Evolutionary conservation across 2,113 vertebrate genomes (phyloP).

Genomic region (Sakesphorus luctuosus): DNA sequence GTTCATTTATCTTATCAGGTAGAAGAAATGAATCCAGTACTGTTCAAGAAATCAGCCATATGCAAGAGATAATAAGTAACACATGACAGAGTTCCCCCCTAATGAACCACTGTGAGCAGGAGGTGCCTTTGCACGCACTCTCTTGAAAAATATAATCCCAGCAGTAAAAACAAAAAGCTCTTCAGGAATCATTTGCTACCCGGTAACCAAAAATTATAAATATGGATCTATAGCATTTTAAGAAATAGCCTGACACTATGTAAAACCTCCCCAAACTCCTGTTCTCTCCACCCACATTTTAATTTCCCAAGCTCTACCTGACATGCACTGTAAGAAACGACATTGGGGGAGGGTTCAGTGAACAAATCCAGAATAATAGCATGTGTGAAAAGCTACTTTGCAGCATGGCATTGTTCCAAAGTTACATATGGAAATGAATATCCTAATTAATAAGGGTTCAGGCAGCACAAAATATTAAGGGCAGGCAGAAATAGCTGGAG

Average conservation of each 20-base stretch:
- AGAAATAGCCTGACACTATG: neutral
- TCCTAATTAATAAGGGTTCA: constrained; percentile 47
- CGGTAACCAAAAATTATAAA: neutral
- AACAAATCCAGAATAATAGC: neutral
- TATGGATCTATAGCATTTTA: neutral
- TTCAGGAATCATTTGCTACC: neutral
- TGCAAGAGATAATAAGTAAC: neutral
- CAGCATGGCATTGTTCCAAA: constrained; percentile 28
- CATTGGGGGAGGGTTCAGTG: neutral
- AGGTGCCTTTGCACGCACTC: neutral
- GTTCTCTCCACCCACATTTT: neutral
- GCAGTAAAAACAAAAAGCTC: neutral
- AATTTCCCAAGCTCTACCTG: neutral
- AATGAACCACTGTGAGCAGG: neutral
- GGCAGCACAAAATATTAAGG: constrained; percentile 20
- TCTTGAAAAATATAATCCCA: neutral
- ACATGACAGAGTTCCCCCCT: neutral
- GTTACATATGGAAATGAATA: constrained; percentile 60
- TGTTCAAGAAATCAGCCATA: neutral
- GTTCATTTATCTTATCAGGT: neutral
- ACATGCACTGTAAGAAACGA: neutral
- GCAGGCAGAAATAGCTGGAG: constrained; percentile 28
- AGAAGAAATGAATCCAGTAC: neutral
- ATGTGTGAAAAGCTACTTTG: constrained; percentile 1
- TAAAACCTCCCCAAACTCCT: neutral